Evolutionary conservation across 2,888 invertebrate genomes (phyloP).

Genomic region (Lepidochitona cinerea): DNA sequence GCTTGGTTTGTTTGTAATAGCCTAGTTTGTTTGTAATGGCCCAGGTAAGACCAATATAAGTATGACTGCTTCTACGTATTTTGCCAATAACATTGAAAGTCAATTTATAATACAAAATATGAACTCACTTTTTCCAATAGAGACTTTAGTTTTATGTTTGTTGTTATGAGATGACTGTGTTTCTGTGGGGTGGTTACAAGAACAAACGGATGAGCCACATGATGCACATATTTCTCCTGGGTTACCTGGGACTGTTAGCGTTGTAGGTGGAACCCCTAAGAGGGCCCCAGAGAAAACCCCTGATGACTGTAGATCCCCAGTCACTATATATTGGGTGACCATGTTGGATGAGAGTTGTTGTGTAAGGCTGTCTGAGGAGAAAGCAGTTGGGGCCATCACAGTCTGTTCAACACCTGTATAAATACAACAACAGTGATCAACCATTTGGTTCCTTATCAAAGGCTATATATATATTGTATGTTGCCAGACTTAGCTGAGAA

Average conservation of each 20-base stretch:
- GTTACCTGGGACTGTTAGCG: neutral
- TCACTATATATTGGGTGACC: constrained; percentile 26
- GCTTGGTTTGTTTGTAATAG: too few relatives aligned
- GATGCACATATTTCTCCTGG: neutral
- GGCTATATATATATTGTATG: too few relatives aligned
- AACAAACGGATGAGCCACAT: neutral
- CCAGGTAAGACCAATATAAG: too few relatives aligned
- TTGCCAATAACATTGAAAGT: too few relatives aligned
- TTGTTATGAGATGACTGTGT: neutral
- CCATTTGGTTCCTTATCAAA: too few relatives aligned
- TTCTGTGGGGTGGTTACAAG: neutral
- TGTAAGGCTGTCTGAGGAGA: constrained; percentile 6
- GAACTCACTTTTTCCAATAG: neutral
- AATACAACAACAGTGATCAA: neutral
- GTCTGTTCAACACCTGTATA: neutral
- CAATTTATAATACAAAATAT: too few relatives aligned
- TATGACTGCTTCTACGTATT: too few relatives aligned
- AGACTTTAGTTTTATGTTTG: neutral
- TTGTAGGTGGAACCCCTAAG: neutral
- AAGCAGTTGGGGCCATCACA: constrained; percentile 8
- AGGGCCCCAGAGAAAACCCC: neutral
- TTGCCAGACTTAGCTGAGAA: too few relatives aligned
- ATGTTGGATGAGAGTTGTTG: constrained; percentile 17
- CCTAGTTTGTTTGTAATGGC: too few relatives aligned
- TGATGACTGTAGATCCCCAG: constrained; percentile 8